Evolutionary conservation across 2,113 vertebrate genomes (phyloP).

Genomic region (Pterocles orientalis): DNA sequence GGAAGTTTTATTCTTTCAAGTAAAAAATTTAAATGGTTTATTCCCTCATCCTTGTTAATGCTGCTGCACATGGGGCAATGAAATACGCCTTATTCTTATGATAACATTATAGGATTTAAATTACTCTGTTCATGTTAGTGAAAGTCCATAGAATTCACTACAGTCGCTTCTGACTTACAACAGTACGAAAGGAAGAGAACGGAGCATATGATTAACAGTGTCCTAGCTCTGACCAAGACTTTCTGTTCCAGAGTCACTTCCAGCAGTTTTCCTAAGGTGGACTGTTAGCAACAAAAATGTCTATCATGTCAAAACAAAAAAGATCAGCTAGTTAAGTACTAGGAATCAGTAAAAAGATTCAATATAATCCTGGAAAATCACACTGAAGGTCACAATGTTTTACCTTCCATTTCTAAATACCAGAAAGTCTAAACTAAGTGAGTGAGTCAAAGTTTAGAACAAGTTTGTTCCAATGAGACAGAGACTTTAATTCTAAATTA

Average conservation of each 20-base stretch:
- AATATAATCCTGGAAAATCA: neutral
- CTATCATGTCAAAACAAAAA: neutral
- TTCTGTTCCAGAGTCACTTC: neutral
- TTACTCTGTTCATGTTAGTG: neutral
- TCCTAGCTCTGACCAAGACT: neutral
- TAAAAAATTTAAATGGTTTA: neutral
- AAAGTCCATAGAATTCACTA: neutral
- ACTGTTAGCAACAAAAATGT: neutral
- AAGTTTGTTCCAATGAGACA: neutral
- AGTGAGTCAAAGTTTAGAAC: neutral
- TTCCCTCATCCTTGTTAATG: neutral
- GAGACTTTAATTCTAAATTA: neutral
- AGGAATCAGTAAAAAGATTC: neutral
- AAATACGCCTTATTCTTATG: neutral
- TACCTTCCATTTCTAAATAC: neutral
- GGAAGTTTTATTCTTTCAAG: neutral
- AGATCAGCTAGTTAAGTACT: neutral
- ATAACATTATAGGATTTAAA: neutral
- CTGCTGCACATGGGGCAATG: neutral
- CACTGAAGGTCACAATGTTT: neutral
- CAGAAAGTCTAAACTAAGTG: neutral
- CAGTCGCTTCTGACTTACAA: neutral
- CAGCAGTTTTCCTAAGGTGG: neutral
- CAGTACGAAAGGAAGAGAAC: neutral
- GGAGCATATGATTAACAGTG: neutral